Evolutionary conservation across 2,113 vertebrate species (phyloP).

Genomic region (Grantiella picta): DNA sequence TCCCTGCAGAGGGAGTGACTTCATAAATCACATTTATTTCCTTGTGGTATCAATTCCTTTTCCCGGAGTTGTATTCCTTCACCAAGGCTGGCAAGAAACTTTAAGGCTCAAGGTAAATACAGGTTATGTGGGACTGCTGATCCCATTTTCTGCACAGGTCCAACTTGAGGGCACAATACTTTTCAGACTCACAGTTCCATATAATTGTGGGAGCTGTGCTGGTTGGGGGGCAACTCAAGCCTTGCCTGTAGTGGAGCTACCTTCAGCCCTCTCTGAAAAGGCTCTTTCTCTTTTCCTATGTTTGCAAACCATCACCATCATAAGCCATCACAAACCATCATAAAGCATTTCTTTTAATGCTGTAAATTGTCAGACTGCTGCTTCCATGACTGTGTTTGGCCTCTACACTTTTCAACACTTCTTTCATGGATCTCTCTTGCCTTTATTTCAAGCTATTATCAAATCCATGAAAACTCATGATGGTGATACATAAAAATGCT

Average conservation of each 20-base stretch:
- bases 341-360: not conserved
- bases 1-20: not conserved
- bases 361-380: not conserved
- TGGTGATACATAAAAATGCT: not conserved
- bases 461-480: rapidly evolving
- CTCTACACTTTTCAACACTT: not conserved
- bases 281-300: not conserved
- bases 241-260: not conserved
- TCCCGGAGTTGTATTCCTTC: not conserved
- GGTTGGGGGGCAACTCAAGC: not conserved
- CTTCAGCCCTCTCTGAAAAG: not conserved
- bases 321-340: too few species aligned
- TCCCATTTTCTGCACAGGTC: not conserved
- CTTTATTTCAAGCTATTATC: not conserved
- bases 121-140: not conserved
- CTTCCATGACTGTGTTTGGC: not conserved
- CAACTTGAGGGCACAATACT: not conserved
- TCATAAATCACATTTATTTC: not conserved
- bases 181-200: not conserved
- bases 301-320: not conserved
- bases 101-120: not conserved
- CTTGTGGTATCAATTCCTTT: not conserved
- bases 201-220: not conserved
- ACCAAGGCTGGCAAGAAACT: not conserved
- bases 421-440: not conserved